Evolutionary conservation across 2,113 vertebrate genomes (phyloP).

Genomic region (Pagrus major): DNA sequence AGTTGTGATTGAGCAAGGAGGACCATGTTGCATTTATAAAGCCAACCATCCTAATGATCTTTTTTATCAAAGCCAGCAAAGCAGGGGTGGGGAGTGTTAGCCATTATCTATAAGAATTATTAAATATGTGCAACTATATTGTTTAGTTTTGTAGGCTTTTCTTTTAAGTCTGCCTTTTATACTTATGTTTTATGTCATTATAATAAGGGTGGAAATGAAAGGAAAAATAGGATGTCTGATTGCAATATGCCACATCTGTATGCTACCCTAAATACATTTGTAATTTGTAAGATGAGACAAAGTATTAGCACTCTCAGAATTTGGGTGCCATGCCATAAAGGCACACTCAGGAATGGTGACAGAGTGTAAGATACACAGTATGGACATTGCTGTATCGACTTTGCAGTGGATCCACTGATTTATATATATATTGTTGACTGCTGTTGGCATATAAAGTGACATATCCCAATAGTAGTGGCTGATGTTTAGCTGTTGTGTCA

Average conservation of each 20-base stretch:
- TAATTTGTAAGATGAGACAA: not conserved
- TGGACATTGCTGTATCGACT: no score
- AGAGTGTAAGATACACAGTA: not conserved
- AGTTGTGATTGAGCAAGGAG: not conserved
- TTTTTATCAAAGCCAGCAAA: not conserved
- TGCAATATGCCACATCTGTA: not conserved
- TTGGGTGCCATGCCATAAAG: not conserved
- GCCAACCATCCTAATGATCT: not conserved
- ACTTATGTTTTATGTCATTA: not conserved
- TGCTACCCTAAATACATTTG: not conserved
- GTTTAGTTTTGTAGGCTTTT: not conserved
- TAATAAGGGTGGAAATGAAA: no score
- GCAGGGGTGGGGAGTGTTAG: not conserved
- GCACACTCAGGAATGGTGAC: not conserved
- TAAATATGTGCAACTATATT: not conserved
- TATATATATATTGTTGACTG: no score
- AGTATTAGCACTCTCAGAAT: not conserved
- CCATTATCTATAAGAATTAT: not conserved
- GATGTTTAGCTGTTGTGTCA: no score
- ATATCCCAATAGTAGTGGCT: no score
- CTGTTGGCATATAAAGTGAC: no score
- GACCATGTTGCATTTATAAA: not conserved
- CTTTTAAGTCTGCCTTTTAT: not conserved
- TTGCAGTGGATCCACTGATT: no score
- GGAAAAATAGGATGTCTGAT: not conserved